phyloP scores from a whole-genome alignment of 2,113 vertebrate genomes.

The Catharus fuscescens region DNA sequence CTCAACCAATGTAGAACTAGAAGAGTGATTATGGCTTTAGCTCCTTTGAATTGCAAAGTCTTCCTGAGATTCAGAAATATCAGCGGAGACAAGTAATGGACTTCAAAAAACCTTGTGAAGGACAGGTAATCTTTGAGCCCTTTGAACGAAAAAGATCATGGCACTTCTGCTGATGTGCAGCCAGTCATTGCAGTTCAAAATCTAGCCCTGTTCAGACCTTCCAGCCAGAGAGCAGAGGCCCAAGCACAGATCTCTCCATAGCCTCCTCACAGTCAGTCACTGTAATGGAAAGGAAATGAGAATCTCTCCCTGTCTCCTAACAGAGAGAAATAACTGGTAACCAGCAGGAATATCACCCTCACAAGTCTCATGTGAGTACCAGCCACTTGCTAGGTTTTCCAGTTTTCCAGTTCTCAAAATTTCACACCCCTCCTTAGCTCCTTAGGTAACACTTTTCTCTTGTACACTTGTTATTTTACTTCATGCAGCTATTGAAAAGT shows the following conservation, averaged over 20 bases:
- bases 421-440: not conserved
- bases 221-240: not conserved
- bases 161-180: not conserved
- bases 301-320: not conserved
- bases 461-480: not conserved
- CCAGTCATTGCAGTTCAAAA: not conserved
- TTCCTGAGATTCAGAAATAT: not conserved
- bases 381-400: not conserved
- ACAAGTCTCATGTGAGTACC: not conserved
- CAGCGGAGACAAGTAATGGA: not conserved
- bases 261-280: not conserved
- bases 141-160: not conserved
- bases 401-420: not conserved
- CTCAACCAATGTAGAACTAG: not conserved
- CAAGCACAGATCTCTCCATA: not conserved
- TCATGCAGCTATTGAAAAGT: not conserved
- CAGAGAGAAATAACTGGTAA: not conserved
- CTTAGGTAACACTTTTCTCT: not conserved
- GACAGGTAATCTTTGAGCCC: not conserved
- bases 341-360: not conserved
- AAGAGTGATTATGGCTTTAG: not conserved
- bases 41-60: not conserved
- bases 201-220: not conserved
- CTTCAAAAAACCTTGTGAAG: not conserved
- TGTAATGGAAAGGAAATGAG: not conserved